Evolutionary conservation across 2,888 invertebrate species (phyloP), one percentile per base, ranked within the genome.

Genomic region (Falcaria lacertinaria): DNA sequence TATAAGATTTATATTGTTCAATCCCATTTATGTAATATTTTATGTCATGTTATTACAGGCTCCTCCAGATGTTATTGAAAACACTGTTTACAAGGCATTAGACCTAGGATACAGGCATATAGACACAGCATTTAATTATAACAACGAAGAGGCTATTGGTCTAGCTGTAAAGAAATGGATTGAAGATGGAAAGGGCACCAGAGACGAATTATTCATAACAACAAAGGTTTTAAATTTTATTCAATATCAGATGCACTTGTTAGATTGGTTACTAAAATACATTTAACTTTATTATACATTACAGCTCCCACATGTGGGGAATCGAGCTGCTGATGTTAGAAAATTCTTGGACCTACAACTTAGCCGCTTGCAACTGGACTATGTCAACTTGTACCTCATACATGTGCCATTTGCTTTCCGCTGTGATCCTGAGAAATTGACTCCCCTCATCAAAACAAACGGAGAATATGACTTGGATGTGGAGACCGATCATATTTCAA

Each of bases 51-150:
- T 43, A 52, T 43, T 22, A 14, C 57, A 92, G 92, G 92, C 93
- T 22, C 90, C 91, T 51, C 76, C 92, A 4, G 90, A 92, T 50
- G 92, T 93, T 54, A 90, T 94, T 28, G 92, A 93, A 71, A 71
- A 78, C 8, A 92, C 91, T 6, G 91, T 95, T 0, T 85, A 90
- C 41, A 85, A 85, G 42, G 95, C 95, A 17, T 75, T 96, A 47
- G 90, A 93, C 38, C 77, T 85, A 51, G 95, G 95, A 19, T 96
- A 95, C 64, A 90, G 93, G 52, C 94, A 94, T 55, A 93, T 94
- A 54, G 95, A 96, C 69, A 95, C 95, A 8, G 95, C 95, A 19
- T 93, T 93, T 67, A 93, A 93, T 80, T 96, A 96, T 64, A 92
- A 93, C 51, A 96, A 95, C 60, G 95, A 96, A 76, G 93, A 93